phyloP scores from a whole-genome alignment of 2,113 vertebrate genomes.

The Limanda limanda region DNA sequence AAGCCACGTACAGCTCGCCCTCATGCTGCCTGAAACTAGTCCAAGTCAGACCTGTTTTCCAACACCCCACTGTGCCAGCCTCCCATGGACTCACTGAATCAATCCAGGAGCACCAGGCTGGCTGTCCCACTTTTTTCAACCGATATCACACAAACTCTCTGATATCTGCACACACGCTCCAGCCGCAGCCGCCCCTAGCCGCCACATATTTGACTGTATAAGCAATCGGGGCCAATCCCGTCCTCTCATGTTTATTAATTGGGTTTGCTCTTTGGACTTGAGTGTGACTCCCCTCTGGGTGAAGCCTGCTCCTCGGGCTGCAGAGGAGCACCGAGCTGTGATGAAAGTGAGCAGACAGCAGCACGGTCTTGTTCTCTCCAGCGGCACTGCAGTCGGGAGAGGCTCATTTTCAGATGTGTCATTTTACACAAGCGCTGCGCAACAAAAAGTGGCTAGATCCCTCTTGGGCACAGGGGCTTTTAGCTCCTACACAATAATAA shows the following conservation, averaged over 20 bases:
- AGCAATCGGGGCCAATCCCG: constrained; percentile 62
- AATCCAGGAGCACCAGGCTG: constrained; percentile 64
- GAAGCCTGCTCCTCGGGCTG: constrained; percentile 44
- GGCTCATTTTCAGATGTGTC: constrained; percentile 52
- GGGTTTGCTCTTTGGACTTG: constrained; percentile 61
- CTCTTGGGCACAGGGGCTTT: constrained; percentile 13
- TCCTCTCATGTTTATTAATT: constrained; percentile 78
- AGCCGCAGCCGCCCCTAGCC: constrained; percentile 30
- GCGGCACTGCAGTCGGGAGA: constrained; percentile 26
- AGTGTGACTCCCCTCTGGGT: constrained; percentile 54
- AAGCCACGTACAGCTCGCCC: constrained; percentile 55
- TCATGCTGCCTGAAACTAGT: constrained; percentile 66
- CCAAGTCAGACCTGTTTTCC: constrained; percentile 71
- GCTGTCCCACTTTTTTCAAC: constrained; percentile 70
- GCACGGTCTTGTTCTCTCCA: constrained; percentile 33
- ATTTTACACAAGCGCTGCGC: constrained; percentile 36
- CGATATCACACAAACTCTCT: constrained; percentile 71
- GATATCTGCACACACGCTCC: constrained; percentile 50
- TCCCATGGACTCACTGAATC: constrained; percentile 65
- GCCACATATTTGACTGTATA: constrained; percentile 55
- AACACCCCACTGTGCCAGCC: constrained; percentile 62
- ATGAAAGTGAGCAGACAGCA: constrained; percentile 56
- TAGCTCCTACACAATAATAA: not conserved
- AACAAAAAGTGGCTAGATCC: not conserved
- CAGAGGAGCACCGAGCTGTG: constrained; percentile 50